These are phyloP conservation scores for Hirtodrosophila confusa DNA, from an alignment of 2,888 invertebrate species.

Conservation along the genomic window DNA sequence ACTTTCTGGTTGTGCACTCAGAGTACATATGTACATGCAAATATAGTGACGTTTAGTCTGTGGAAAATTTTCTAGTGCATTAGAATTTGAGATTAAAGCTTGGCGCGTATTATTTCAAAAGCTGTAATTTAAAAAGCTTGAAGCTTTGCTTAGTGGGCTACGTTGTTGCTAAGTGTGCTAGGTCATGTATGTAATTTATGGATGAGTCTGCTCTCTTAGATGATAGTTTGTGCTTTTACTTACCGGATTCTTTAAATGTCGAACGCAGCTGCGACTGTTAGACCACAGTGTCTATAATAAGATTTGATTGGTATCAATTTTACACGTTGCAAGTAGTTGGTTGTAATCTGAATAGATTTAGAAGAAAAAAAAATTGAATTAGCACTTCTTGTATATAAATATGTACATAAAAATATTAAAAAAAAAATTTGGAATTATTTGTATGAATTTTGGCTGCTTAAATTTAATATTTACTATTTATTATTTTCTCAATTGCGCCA, in stretches of 20 bases:
- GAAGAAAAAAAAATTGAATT: background rate
- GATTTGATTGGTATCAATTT: conserved; percentile 1
- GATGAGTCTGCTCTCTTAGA: conserved; percentile 1
- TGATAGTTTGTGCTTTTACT: conserved; percentile 26
- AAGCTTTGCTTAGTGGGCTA: conserved; percentile 27
- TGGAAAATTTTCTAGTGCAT: background rate
- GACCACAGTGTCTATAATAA: conserved; percentile 22
- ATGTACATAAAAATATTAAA: too few species aligned
- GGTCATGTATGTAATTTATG: conserved; percentile 30
- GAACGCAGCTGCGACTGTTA: conserved; percentile 1
- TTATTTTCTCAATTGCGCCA: background rate
- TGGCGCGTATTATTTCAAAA: conserved; percentile 15
- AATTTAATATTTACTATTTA: background rate
- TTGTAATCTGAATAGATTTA: background rate
- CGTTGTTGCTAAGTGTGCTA: conserved; percentile 35
- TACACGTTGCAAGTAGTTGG: background rate
- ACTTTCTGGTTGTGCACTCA: background rate
- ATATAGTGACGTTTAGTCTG: too few species aligned
- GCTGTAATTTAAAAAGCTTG: background rate
- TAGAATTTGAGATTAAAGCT: conserved; percentile 12
- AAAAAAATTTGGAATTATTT: background rate
- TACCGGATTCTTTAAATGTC: conserved; percentile 40
- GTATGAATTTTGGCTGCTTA: too few species aligned
- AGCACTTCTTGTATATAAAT: background rate
- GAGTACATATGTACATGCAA: too few species aligned